Percentiles rank a stretch among this genome's conserved stretches.
Conservation (phyloP, 2,797 vertebrate genomes). For the Aquila chrysaetos region DNA sequence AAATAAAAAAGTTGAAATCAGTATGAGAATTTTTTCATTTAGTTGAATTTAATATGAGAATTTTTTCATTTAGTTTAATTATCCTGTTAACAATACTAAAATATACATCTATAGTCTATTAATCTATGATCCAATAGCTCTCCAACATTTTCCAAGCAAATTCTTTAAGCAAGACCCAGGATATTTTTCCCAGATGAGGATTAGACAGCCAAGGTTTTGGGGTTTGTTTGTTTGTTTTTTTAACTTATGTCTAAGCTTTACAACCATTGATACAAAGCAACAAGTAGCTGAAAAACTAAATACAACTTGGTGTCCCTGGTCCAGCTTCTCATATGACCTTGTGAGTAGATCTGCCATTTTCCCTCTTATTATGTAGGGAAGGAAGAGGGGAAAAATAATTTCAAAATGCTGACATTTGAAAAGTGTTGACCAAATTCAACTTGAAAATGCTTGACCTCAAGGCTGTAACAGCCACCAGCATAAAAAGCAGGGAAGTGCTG, state of each 20-base stretch:
- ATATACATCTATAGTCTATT: neutral
- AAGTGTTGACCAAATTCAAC: neutral
- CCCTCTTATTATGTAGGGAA: neutral
- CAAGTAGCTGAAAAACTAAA: neutral
- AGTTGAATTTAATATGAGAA: neutral
- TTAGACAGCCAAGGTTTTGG: neutral
- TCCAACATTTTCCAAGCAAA: neutral
- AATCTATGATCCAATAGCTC: neutral
- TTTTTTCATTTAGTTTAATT: neutral
- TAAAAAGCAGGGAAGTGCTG: neutral
- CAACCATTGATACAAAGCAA: neutral
- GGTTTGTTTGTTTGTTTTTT: neutral
- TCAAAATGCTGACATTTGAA: neutral
- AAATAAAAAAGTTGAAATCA: neutral
- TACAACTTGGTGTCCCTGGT: neutral
- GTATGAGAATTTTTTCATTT: neutral
- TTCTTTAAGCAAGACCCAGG: neutral
- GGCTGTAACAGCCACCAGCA: neutral
- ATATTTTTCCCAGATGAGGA: neutral
- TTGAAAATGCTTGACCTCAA: constrained; percentile 2
- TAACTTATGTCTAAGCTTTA: neutral
- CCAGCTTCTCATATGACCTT: neutral
- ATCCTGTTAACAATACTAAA: neutral
- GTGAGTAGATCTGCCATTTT: neutral
- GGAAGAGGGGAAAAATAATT: neutral